Base-by-base conservation (phyloP, 1,140 invertebrate genomes). In the Venturia canescens region DNA sequence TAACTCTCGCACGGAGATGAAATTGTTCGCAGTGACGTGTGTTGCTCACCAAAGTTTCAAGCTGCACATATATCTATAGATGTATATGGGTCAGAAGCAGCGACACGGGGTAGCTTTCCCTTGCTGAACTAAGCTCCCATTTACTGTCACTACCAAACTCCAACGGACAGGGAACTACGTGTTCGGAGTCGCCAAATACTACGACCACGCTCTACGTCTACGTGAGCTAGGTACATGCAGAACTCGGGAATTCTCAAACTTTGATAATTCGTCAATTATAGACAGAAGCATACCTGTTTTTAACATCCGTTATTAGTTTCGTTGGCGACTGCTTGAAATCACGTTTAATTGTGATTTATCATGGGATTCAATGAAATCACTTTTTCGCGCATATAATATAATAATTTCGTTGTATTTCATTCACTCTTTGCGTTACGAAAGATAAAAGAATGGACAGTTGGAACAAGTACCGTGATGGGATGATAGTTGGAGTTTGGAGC, bases 11-110 rank as follows among this genome's bases (percentile, higher is more conserved):
- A 76, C 34, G 23, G 50, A 82, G 81, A 79, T 76, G 77, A 82
- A 82, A 82, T 82, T 78, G 69, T 67, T 71, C 38, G 48, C 81
- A 79, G 70, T 76, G 77, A 82, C 79, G 79, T 70, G 71, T 79
- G 53, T 76, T 69, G n/a, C 38, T 63, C 27, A n/a, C 70, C 11
- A n/a, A 66, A 27, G 60, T 23, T 23, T 57, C 53, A 57, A 57
- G 5, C 53, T 21, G 15, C 50, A 53, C 15, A 21, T 57, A 57
- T 57, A 57, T 57, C 3, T 66, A 15, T 11, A 27, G 23, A 15
- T 23, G 7, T 66, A 66, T 27, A 66, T 27, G 23, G 66, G 29
- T 69, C 13, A 18, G 27, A 57, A 69, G n/a, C 66, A 31, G 29
- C 66, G 66, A 69, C 26, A 69, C 5, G 66, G 29, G 66, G 21